Base-by-base conservation (phyloP, 2,888 invertebrate genomes). In the Bibio marci region DNA sequence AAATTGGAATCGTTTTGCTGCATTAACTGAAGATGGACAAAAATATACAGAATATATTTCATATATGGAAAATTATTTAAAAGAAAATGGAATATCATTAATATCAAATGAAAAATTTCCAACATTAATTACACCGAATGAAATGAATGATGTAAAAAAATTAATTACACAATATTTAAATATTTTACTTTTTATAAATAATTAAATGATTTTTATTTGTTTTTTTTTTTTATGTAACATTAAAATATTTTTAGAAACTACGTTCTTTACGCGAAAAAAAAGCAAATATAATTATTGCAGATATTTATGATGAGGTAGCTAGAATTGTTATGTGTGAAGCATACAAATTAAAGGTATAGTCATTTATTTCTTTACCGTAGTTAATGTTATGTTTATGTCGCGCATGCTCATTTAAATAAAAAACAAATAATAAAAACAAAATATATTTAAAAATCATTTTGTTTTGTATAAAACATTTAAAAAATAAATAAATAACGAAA, bases 251-350 rank as follows among this genome's bases (percentile, higher is more conserved):
- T 4, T 25, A 37, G 37, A 28, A 27, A 10, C 13, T 37, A n/a
- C 4, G 11, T 48, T 72, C 77, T 45, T 55, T 83, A 45, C 75
- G 76, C 47, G 59, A 63, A 31, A 73, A 73, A 42, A 66, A 71
- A 41, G 80, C 77, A 0, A 72, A 73, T 47, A 79, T 91, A 27
- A 76, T 91, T 38, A 81, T 85, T 46, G 79, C 82, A 7, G 80
- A 82, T 54, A 74, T 81, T 36, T 78, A 81, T 51, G 83, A 76
- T 49, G 69, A 71, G 46, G 71, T 75, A 17, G 76, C 73, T 6
- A 68, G 82, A 26, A 71, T 73, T 40, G 77, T 87, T 12, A 75
- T 91, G 71, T 91, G 90, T 55, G 80, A 82, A 53, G 88, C 85
- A 0, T 49, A 48, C n/a, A 49, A 56, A 31, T 45, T 59, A 32